Evolutionary conservation across 2,113 vertebrate species (phyloP), one percentile per base, ranked within the genome.

Genomic region (Muntiacus muntjak): DNA sequence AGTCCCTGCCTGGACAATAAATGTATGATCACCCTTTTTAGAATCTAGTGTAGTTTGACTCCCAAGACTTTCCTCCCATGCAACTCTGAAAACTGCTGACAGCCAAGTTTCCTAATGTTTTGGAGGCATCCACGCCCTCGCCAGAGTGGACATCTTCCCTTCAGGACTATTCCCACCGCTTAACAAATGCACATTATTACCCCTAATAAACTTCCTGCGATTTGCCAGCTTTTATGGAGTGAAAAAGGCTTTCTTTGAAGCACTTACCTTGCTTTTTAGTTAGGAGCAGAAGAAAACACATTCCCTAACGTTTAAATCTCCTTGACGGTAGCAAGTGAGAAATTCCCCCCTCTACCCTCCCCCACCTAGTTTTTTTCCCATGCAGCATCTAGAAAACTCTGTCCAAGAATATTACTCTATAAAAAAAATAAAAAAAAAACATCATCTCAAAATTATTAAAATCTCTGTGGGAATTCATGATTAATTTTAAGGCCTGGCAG

Each of bases 401-500:
- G 99, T 99, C 99, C 99, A 99, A 99, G 98, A 99, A 99, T 98
- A 99, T 99, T 98, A 98, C 98, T 98, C 93, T 98, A 98, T 98
- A 87, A 96, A 55, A 86, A 98, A 98, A 98, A 98, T 10, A 4
- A 57, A 64, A 71, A 71, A 71, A 71, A 71, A 62, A 60, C 95
- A 99, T 99, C 99, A 99, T 99, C 98, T 99, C 99, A 99, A 99
- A 99, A 99, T 99, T 99, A 99, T 99, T 99, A 99, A 99, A 99
- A 99, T 99, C 99, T 99, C 99, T 99, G 99, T 99, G 99, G 99
- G 99, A 99, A 99, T 99, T 99, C 99, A 99, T 99, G 99, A 99
- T 99, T 99, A 99, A 99, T 99, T 99, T 99, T 99, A 99, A 99
- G 99, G 99, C 99, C 99, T 99, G 99, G 99, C 99, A 99, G 99